Evolutionary conservation across 2,797 vertebrate species (phyloP), one percentile per base, ranked within the genome.

Genomic region (Chaetodon trifasciatus): DNA sequence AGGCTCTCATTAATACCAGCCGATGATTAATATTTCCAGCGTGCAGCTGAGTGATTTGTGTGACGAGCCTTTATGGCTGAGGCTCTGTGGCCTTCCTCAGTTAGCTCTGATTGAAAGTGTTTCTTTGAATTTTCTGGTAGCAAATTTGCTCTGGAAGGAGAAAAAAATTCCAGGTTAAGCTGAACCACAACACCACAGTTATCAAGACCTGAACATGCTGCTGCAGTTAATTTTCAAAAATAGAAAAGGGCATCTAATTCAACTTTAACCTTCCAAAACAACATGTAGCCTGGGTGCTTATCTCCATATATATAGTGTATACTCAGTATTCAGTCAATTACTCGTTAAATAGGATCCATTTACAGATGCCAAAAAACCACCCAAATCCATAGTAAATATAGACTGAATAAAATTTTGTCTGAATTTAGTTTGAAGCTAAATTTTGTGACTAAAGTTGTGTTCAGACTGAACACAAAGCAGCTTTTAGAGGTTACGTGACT

Each of bases 1-100:
- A 70, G 46, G 69, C 49, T 40, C 67, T 81, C 57, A 79, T 90
- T 78, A 86, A 69, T 4, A 69, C 68, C 52, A 67, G 80, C 62
- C 35, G 55, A 74, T 77, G 78, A 86, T 80, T 75, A 79, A 84
- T 69, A 69, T 85, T 85, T 85, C 77, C 66, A 74, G 37, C 70
- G n/a, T 49, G 63, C 53, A n/a, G 60, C 62, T 11, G 69, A 81
- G 73, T 68, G 70, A 72, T 70, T 74, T 24, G 1, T 16, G 60
- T 52, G 67, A 73, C 15, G n/a, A 40, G 58, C 16, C 7, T 16
- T 57, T 39, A 3, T 49, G 61, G 23, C 35, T 5, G 13, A 9
- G 19, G 17, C 16, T 49, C 3, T 9, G 23, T 15, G 32, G 37
- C 49, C n/a, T 28, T 50, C 57, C n/a, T 50, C 11, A 11, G 32